phyloP scores from a whole-genome alignment of 2,113 vertebrate genomes.

The Ellobius talpinus region DNA sequence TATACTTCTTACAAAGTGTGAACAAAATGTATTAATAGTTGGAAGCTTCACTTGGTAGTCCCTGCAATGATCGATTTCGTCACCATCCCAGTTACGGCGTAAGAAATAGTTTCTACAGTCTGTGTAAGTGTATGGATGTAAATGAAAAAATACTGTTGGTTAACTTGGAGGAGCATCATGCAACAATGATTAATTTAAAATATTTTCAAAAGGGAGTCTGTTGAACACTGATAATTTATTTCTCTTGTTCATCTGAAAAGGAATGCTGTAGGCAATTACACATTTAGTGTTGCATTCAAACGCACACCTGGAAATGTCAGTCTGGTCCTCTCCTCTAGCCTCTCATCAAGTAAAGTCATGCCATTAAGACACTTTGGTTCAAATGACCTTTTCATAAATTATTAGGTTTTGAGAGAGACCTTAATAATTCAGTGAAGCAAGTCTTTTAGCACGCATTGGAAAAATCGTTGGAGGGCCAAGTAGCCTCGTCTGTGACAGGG shows the following conservation, averaged over 20 bases:
- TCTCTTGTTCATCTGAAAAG: constrained; percentile 13
- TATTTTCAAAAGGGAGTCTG: not conserved
- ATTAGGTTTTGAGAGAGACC: not conserved
- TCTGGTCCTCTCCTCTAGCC: not conserved
- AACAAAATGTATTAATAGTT: constrained; percentile 6
- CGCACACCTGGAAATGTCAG: not conserved
- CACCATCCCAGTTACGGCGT: not conserved
- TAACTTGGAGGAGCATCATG: not conserved
- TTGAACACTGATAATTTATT: not conserved
- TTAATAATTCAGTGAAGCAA: not conserved
- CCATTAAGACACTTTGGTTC: not conserved
- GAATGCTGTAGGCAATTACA: constrained; percentile 2
- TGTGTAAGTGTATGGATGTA: not conserved
- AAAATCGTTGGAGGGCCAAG: not conserved
- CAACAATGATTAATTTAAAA: not conserved
- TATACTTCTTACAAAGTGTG: not conserved
- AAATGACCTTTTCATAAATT: not conserved
- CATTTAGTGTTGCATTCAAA: not conserved
- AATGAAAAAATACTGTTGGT: not conserved
- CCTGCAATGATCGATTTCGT: not conserved
- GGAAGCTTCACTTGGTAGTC: not conserved
- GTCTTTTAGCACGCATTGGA: not conserved
- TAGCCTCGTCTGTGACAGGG: not conserved
- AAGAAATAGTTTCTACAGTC: not conserved
- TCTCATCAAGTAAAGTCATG: not conserved